phyloP scores from a whole-genome alignment of 2,797 vertebrate genomes.

The Alectoris magna region DNA sequence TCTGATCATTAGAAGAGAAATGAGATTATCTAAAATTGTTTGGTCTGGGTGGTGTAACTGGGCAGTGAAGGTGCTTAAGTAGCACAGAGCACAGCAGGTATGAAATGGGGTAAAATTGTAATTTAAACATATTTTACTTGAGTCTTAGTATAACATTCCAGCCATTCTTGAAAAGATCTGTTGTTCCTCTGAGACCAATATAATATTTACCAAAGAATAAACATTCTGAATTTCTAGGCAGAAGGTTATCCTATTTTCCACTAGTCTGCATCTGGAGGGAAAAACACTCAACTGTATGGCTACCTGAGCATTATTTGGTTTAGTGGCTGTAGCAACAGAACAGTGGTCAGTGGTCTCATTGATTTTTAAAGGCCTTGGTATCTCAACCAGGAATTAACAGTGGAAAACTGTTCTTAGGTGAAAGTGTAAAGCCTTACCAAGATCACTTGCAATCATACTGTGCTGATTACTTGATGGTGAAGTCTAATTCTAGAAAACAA shows the following conservation, averaged over 20 bases:
- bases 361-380: background rate
- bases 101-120: background rate
- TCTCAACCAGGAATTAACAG: background rate
- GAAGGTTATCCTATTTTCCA: background rate
- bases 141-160: background rate
- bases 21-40: background rate
- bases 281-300: background rate
- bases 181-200: background rate
- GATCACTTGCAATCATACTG: background rate
- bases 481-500: background rate
- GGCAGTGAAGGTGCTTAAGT: background rate
- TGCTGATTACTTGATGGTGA: background rate
- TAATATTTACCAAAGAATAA: background rate
- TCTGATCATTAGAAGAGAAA: background rate
- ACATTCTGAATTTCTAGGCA: background rate
- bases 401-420: background rate
- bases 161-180: background rate
- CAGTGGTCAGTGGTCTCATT: background rate
- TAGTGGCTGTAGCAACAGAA: background rate
- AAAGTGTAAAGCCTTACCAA: background rate
- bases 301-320: background rate
- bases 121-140: background rate
- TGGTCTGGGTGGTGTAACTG: background rate
- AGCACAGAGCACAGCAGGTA: background rate
- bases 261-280: background rate